phyloP scores from a whole-genome alignment of 1,140 invertebrate species.

The Lethocerus indicus region DNA sequence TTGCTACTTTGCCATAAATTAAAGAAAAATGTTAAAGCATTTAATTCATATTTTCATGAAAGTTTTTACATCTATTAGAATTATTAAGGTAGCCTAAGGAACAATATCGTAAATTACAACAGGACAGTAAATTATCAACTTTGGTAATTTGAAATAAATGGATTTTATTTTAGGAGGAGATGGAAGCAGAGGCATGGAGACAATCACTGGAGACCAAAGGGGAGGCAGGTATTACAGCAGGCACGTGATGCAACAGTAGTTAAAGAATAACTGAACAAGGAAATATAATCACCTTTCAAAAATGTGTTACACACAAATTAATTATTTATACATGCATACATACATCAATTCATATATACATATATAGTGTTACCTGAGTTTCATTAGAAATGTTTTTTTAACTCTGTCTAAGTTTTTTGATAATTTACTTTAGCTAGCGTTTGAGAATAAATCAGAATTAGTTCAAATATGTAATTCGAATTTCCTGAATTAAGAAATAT shows the following conservation, averaged over 20 bases:
- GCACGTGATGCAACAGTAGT: constrained; percentile 4
- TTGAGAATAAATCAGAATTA: too few relatives aligned
- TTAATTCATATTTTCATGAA: background rate
- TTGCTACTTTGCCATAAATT: background rate
- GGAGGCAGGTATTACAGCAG: constrained; percentile 3
- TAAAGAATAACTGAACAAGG: background rate
- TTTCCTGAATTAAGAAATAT: too few relatives aligned
- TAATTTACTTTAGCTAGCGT: too few relatives aligned
- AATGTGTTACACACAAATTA: background rate
- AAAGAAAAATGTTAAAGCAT: background rate
- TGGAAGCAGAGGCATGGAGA: constrained; percentile 9
- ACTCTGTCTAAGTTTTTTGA: too few relatives aligned
- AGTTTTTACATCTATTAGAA: background rate
- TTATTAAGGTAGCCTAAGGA: background rate
- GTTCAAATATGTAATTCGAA: too few relatives aligned
- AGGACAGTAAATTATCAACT: background rate
- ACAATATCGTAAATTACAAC: background rate
- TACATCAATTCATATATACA: too few relatives aligned
- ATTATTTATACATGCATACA: too few relatives aligned
- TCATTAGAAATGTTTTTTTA: too few relatives aligned
- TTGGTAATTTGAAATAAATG: background rate
- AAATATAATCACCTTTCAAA: background rate
- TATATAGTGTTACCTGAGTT: too few relatives aligned
- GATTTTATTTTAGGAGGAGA: constrained; percentile 4
- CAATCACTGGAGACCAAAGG: constrained; percentile 5